Percentiles rank a stretch among this genome's conserved stretches.
Evolutionary conservation across 2,113 vertebrate species (phyloP).

Genomic region (Oryzias javanicus): DNA sequence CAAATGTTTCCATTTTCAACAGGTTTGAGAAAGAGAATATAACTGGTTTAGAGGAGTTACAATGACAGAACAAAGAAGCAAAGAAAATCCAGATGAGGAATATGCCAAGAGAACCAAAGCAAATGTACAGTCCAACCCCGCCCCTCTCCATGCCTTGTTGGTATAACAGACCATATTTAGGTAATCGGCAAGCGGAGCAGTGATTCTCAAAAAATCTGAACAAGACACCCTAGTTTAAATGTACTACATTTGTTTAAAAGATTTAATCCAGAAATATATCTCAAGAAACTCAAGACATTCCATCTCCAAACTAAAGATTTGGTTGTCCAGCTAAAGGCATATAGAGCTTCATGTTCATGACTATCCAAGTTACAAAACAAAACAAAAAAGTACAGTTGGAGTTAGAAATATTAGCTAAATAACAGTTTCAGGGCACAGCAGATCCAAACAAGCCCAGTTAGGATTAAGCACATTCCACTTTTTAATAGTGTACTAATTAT

Average conservation of each 20-base stretch:
- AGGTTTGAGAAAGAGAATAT: too few species aligned
- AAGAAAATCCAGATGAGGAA: constrained; percentile 39
- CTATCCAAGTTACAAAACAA: not conserved
- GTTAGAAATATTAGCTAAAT: constrained; percentile 29
- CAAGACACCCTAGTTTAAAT: constrained; percentile 10
- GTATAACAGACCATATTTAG: too few species aligned
- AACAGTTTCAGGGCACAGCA: constrained; percentile 29
- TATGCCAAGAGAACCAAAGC: constrained; percentile 31
- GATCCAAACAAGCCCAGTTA: constrained; percentile 34
- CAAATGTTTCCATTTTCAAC: too few species aligned
- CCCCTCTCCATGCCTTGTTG: too few species aligned
- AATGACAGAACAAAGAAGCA: constrained; percentile 28
- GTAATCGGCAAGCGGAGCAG: too few species aligned
- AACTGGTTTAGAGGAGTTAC: constrained; percentile 16
- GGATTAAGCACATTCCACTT: constrained; percentile 52
- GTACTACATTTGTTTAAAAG: constrained; percentile 6
- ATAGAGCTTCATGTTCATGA: not conserved
- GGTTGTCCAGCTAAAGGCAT: not conserved
- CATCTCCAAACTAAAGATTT: not conserved
- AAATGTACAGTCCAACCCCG: not conserved
- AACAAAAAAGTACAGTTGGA: constrained; percentile 8
- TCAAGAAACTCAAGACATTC: not conserved
- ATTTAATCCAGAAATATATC: not conserved
- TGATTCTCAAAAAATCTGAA: too few species aligned
- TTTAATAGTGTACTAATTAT: constrained; percentile 65